Evolutionary conservation across 1,140 invertebrate species (phyloP), one percentile per base, ranked within the genome.

Genomic region (Rhynchophorus ferrugineus): DNA sequence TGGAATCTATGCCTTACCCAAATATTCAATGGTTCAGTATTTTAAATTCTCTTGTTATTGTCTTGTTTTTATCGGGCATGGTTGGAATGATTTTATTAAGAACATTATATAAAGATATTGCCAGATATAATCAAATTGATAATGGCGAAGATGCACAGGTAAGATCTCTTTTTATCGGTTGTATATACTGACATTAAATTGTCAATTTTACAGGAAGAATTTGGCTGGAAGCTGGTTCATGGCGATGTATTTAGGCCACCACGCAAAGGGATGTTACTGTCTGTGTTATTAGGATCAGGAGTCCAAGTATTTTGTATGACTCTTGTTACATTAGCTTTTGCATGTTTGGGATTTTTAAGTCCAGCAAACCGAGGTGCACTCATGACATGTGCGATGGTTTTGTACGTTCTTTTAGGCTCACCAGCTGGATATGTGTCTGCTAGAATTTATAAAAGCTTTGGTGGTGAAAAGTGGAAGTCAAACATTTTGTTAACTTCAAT

Each of bases 11-110:
- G 85, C 93, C 92, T 0, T 92, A 98, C 64, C 94, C 94, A 0
- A 98, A 98, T 72, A 99, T 99, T 61, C 95, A 98, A 70, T 98
- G 95, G 95, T 98, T 99, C 65, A 95, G 89, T 44, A 93, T 93
- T 61, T 71, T 93, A 11, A 93, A 93, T 70, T 92, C 90, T 0
- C 71, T 92, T 44, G 89, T 95, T 42, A 93, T 92, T 64, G 88
- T 91, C 11, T 71, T 91, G 2, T 91, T 93, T 66, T 71, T 92
- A 3, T 95, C 93, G 61, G 96, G 95, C 59, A 99, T 99, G 95
- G 94, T 98, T 9, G 96, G 95, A 8, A 98, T 99, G 95, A 99
- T 99, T 64, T 81, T 99, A 70, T 72, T 99, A 45, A 78, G 96
- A 50, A 99, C 95, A 14, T 74, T 99, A 22, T 95, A 98, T 69